Evolutionary conservation across 2,113 vertebrate species (phyloP).

Genomic region (Sisor rabdophorus): DNA sequence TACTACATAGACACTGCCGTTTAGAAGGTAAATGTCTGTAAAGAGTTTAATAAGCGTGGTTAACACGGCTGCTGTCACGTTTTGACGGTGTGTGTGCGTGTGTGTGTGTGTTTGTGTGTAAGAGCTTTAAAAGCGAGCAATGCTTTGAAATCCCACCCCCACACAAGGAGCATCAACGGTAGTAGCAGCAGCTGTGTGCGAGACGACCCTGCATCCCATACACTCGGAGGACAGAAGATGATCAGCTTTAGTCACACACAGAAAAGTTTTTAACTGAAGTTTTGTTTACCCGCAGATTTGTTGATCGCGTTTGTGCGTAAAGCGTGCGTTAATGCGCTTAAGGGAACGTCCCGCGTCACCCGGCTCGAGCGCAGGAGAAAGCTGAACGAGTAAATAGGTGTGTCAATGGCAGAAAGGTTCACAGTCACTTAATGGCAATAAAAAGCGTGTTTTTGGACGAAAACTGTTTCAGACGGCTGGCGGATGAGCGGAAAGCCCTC

Average conservation of each 20-base stretch:
- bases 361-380: neutral
- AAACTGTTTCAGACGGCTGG: neutral
- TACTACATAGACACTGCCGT: neutral
- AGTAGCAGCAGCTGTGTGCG: neutral
- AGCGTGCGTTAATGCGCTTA: slow-evolving; percentile 31
- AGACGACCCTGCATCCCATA: neutral
- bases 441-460: neutral
- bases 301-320: slow-evolving; percentile 7
- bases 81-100: neutral
- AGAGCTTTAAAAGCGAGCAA: neutral
- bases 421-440: neutral
- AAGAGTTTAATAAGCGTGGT: neutral
- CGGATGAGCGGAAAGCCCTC: neutral
- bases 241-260: too few species aligned
- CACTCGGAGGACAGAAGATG: neutral
- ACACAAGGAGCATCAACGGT: neutral
- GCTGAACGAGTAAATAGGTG: neutral
- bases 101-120: too few species aligned
- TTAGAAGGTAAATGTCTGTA: neutral
- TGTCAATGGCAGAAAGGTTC: neutral
- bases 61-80: neutral
- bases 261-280: neutral
- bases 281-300: neutral
- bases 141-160: neutral
- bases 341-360: slow-evolving; percentile 11